phyloP scores from a whole-genome alignment of 2,113 vertebrate species.

The Garra rufa region DNA sequence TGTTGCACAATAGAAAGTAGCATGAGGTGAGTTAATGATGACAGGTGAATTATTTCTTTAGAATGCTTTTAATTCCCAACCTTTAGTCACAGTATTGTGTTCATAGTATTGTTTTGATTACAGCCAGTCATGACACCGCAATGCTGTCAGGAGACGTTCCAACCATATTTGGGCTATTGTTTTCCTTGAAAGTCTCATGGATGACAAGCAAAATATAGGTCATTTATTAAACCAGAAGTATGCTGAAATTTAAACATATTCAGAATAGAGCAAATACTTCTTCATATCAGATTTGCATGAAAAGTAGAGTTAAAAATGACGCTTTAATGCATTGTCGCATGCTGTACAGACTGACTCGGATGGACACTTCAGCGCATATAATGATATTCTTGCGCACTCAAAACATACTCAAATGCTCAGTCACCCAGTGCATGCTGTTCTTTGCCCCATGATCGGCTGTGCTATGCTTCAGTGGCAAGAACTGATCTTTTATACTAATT shows the following conservation, averaged over 20 bases:
- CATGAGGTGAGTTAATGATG: neutral
- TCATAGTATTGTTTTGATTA: neutral
- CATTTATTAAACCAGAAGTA: neutral
- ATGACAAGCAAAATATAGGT: neutral
- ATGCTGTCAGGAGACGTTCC: neutral
- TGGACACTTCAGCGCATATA: constrained; percentile 30
- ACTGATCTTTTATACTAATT: constrained; percentile 99
- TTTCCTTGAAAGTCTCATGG: neutral
- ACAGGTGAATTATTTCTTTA: neutral
- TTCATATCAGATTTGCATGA: neutral
- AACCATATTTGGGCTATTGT: neutral
- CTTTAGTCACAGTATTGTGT: neutral
- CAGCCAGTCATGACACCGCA: neutral
- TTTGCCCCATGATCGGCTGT: constrained; percentile 78
- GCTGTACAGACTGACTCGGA: neutral
- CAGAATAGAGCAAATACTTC: neutral
- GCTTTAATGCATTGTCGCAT: neutral
- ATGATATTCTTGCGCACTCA: constrained; percentile 51
- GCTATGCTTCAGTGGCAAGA: constrained; percentile 85
- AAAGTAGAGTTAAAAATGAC: neutral
- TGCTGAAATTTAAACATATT: neutral
- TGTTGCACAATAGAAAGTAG: neutral
- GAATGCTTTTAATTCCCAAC: neutral
- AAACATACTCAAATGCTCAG: constrained; percentile 60
- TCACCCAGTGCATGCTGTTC: constrained; percentile 56